Conservation (phyloP, 1,140 invertebrate genomes). For the Heliconius himera region DNA sequence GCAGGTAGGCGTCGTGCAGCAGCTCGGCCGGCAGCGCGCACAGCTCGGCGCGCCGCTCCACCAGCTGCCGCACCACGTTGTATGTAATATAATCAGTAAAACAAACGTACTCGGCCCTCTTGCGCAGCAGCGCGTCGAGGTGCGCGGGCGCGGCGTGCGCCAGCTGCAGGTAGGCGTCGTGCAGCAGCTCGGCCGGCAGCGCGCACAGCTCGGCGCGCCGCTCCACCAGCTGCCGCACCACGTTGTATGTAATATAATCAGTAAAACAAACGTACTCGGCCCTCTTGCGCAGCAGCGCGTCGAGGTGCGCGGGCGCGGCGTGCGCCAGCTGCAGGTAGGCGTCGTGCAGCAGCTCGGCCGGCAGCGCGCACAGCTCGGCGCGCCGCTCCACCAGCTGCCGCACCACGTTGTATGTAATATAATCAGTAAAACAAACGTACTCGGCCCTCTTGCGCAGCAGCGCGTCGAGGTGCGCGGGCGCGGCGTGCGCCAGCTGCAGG, state of each 20-base stretch:
- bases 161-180: constrained; percentile 92
- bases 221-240: constrained; percentile 91
- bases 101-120: constrained; percentile 67
- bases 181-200: constrained; percentile 89
- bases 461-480: constrained; percentile 89
- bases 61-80: constrained; percentile 91
- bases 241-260: no score
- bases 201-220: constrained; percentile 89
- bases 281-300: constrained; percentile 83
- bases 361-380: constrained; percentile 88
- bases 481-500: constrained; percentile 90
- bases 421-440: constrained; percentile 41
- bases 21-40: constrained; percentile 90
- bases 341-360: constrained; percentile 91
- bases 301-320: constrained; percentile 89
- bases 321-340: constrained; percentile 93
- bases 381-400: constrained; percentile 91
- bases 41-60: constrained; percentile 89
- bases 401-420: constrained; percentile 93
- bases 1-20: constrained; percentile 91
- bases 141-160: constrained; percentile 91
- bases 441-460: constrained; percentile 82
- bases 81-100: no score
- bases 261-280: constrained; percentile 61
- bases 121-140: constrained; percentile 85